Percentiles rank a stretch among this genome's conserved stretches.
These are phyloP conservation scores for Nomada fucata DNA, from an alignment of 2,888 invertebrate species.

Conservation along the genomic window DNA sequence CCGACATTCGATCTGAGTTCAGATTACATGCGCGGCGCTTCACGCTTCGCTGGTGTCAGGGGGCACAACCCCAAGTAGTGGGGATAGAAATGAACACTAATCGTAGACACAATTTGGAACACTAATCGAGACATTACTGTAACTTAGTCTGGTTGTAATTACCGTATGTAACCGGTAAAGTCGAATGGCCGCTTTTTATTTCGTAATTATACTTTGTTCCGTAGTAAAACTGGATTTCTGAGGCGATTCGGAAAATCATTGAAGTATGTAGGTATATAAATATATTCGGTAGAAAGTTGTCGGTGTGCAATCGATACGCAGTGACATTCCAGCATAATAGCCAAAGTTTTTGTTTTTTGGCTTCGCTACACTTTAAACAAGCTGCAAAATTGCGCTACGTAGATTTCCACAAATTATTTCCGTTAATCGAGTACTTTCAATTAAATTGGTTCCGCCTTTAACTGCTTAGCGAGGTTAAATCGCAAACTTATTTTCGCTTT, in stretches of 20 bases:
- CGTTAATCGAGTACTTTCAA: neutral
- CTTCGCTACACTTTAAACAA: no score
- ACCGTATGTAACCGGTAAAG: neutral
- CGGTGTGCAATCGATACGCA: neutral
- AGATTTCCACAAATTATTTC: neutral
- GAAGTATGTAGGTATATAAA: neutral
- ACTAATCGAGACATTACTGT: no score
- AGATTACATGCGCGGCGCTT: no score
- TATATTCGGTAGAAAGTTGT: slow-evolving; percentile 1
- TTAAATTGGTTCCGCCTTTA: neutral
- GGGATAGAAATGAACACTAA: no score
- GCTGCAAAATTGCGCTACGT: no score
- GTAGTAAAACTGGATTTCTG: neutral
- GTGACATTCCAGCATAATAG: slow-evolving; percentile 16
- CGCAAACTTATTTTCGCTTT: neutral
- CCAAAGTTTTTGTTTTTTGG: neutral
- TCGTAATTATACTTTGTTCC: neutral
- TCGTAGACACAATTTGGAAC: no score
- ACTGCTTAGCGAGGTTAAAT: neutral
- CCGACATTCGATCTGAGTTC: no score
- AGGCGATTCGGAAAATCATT: neutral
- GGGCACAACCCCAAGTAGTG: no score
- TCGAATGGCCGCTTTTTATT: neutral
- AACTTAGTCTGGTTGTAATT: no score
- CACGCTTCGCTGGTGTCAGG: no score